Evolutionary conservation across 2,113 vertebrate genomes (phyloP), one percentile per base, ranked within the genome.

Genomic region (Leptobrachium leishanense): DNA sequence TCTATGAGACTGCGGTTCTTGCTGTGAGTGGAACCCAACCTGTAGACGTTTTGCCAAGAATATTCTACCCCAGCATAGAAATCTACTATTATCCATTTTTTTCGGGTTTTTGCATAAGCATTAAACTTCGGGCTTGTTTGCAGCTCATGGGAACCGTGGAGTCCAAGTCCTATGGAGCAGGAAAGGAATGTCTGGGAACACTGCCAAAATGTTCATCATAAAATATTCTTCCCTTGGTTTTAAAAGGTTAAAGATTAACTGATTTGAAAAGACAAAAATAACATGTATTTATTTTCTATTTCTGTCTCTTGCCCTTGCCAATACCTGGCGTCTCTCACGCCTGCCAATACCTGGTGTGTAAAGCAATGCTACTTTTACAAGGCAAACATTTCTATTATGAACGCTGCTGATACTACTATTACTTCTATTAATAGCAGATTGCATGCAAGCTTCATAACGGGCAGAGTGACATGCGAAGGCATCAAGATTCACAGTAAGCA

Each of bases 191-290:
- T 73, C 77, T 11, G 63, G 77, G 77, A 79, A 65, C n/a, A 43
- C 70, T 79, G 77, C 77, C 77, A 79, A 67, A 73, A 66, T 79
- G 77, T 73, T 79, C 77, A 73, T 79, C 77, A 79, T 73, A 67
- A 73, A 79, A 79, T 79, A 79, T 41, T 73, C 69, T 65, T 65
- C 44, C 59, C 69, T 39, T 72, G 69, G 68, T 79, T 79, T 72
- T 79, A 72, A 72, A 72, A 73, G 77, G 77, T 79, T 79, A 79
- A 73, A 79, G 70, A 67, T 69, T 79, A 73, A 73, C 77, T 41
- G 8, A 79, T 79, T 73, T 43, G 11, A 67, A 79, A 72, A 69
- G 44, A 73, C 69, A 79, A 79, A 79, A 79, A 79, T 79, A 79
- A 40, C 50, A 72, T 67, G 70, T 57, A 79, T 72, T 72, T 79